Base-by-base conservation (phyloP, 2,797 vertebrate genomes). In the Cuculus canorus region DNA sequence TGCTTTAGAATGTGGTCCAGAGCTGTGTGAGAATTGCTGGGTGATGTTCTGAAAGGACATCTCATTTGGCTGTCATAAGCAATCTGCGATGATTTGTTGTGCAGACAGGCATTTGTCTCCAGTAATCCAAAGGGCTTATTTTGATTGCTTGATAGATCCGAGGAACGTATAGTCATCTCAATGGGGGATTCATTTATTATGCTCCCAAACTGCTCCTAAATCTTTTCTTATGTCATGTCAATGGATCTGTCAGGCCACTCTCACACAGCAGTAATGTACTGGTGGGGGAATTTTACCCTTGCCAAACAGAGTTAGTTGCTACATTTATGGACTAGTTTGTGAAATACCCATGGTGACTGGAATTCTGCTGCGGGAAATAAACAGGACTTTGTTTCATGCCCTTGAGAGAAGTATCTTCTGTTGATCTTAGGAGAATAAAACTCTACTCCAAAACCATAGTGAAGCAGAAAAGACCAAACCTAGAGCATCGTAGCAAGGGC, bases 71-170 rank as follows among this genome's bases (percentile, higher is more conserved):
- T 88, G 91, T 89, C 94, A 88, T 87, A 90, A 96, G 92, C 92
- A 90, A 86, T 91, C 80, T 88, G 76, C 0, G 0, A 75, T 90
- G 94, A 96, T 95, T 87, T 86, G 86, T 88, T 78, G 90, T 68
- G 82, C 64, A 93, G 87, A 88, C 92, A 91, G 88, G 86, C 93
- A 79, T 94, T 94, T 93, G 86, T 90, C 86, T 90, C 45, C 15
- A 88, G 83, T 95, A 94, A 95, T 94, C 94, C 92, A 87, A 87
- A 81, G 86, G 93, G 82, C 65, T 96, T 97, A 92, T 95, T 94
- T 60, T 92, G 95, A 95, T 95, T 93, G 87, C 88, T 56, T 72
- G 76, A 57, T 76, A 82, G 88, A 92, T 90, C 82, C 78, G 65
- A 90, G 71, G 59, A 90, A 90, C 0, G 5, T 18, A 30, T 8